Evolutionary conservation across 2,888 invertebrate species (phyloP).

Genomic region (Gryllus longicercus): DNA sequence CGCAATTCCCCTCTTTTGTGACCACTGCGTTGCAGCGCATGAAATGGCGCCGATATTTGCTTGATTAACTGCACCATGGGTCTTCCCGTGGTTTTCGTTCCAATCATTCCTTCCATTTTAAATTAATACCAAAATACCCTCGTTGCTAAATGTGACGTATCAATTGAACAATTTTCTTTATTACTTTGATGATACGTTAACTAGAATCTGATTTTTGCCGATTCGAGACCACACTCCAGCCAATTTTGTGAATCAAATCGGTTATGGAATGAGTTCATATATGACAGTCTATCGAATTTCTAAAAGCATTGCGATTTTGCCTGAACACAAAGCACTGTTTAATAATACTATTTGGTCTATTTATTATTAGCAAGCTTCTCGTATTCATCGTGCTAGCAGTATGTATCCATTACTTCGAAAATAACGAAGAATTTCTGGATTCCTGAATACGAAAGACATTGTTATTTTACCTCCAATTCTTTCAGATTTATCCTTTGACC

Average conservation of each 20-base stretch:
- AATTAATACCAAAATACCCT: background rate
- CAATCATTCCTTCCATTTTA: conserved; percentile 17
- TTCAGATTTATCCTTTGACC: too few relatives aligned
- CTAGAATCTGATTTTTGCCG: background rate
- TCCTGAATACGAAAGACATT: too few relatives aligned
- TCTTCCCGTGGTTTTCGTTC: background rate
- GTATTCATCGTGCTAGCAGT: too few relatives aligned
- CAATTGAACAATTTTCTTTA: conserved; percentile 8
- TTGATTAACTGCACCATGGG: conserved; percentile 17
- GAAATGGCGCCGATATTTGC: background rate
- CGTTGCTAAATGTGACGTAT: conserved; percentile 1
- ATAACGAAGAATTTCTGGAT: too few relatives aligned
- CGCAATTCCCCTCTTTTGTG: background rate
- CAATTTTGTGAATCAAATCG: background rate
- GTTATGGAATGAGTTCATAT: background rate
- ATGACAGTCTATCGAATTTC: background rate
- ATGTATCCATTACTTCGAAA: too few relatives aligned
- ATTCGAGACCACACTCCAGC: conserved; percentile 1
- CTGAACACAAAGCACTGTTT: too few relatives aligned
- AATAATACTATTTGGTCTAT: too few relatives aligned
- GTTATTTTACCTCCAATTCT: too few relatives aligned
- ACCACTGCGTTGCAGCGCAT: background rate
- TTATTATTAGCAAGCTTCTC: too few relatives aligned
- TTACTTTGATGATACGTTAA: background rate
- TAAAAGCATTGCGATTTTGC: background rate